Conservation (phyloP, 1,140 invertebrate species). For the Camponotus pennsylvanicus region DNA sequence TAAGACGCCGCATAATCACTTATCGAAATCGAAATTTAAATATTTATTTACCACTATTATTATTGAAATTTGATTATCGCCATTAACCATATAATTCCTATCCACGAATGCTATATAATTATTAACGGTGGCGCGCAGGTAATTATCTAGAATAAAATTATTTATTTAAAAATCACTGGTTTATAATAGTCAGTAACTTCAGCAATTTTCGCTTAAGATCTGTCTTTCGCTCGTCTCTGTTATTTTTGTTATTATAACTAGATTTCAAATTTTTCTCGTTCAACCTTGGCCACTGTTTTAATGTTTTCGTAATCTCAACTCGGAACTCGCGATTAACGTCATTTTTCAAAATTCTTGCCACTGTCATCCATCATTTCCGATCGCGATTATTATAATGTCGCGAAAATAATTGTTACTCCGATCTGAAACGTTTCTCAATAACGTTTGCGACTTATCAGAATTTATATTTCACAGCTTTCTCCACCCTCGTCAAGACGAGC, state of each 20-base stretch:
- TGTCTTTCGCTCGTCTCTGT: neutral
- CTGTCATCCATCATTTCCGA: neutral
- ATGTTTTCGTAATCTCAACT: neutral
- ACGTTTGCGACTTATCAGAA: slow-evolving; percentile 1
- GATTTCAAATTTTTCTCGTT: neutral
- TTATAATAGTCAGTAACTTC: neutral
- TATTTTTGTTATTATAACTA: neutral
- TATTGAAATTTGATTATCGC: neutral
- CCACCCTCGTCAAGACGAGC: neutral
- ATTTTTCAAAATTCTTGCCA: slow-evolving; percentile 5
- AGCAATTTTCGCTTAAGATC: neutral
- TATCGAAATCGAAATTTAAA: neutral
- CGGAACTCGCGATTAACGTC: neutral
- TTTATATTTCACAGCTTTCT: slow-evolving; percentile 1
- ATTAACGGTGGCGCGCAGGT: neutral
- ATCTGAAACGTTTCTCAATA: slow-evolving; percentile 2
- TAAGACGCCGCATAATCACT: neutral
- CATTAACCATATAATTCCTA: neutral
- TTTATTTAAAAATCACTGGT: neutral
- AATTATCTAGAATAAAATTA: neutral
- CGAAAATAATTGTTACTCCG: neutral
- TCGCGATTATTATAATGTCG: neutral
- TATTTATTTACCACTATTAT: neutral
- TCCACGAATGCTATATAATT: neutral
- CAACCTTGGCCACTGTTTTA: neutral